Base-by-base conservation (phyloP, 2,888 invertebrate genomes). In the Blastobasis lacticolella region DNA sequence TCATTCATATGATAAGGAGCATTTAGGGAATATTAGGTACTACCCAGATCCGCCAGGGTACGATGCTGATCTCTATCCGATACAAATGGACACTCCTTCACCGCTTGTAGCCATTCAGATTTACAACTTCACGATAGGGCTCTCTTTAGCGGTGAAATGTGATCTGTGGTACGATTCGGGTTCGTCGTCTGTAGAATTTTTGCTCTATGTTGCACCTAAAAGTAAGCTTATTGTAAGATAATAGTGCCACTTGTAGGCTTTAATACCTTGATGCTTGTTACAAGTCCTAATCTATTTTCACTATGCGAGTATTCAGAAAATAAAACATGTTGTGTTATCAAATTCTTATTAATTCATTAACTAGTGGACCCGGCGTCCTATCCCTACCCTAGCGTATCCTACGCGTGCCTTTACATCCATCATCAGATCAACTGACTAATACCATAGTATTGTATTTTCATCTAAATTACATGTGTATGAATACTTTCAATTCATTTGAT, bases 11-110 rank as follows among this genome's bases (percentile, higher is more conserved):
- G 88, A 86, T 59, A 75, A 71, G 38, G 83, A 86, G 49, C 86
- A 87, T 56, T 66, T 86, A 49, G 78, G 80, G 0, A 70, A 42
- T 6, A 75, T 88, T 54, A 69, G 61, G 23, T 88, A 88, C 52
- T 78, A 71, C 53, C 87, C 87, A 0, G 58, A 86, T 53, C 87
- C 87, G 0, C 87, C 87, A 1, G 87, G 86, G 5, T 70, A 79
- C 50, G 81, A 83, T 46, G 72, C 82, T 0, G 56, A 57, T 4
- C 42, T 63, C 37, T 85, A 77, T 51, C 82, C 87, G 5, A 52
- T 81, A 6, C 59, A 64, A 36, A 62, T 63, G 52, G 55, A 61
- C 9, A 57, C 50, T 5, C 57, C 63, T 6, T 70, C 79, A 1
- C 83, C 81, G 4, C 57, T 86, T 23, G 60, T 86, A 8, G 86